Conservation (phyloP, 2,797 vertebrate species). For the Anguilla megastoma region DNA sequence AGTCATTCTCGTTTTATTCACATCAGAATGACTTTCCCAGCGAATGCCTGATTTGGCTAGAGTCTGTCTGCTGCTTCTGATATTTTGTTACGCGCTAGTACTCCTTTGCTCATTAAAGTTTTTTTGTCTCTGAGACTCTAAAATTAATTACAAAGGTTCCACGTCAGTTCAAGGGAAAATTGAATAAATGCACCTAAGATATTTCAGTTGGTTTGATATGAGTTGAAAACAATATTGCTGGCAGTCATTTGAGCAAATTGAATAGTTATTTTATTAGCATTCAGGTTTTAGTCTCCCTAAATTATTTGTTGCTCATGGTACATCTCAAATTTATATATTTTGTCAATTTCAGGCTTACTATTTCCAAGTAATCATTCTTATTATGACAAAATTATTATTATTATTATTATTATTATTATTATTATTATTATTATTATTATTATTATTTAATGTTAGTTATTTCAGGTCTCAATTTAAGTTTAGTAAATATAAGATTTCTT, state of each 20-base stretch:
- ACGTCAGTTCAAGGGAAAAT: not conserved
- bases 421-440: not conserved
- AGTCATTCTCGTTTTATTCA: not conserved
- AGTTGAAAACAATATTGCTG: not conserved
- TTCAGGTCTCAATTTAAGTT: not conserved
- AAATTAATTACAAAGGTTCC: not conserved
- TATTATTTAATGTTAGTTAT: not conserved
- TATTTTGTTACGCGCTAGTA: not conserved
- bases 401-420: not conserved
- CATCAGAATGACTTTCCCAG: not conserved
- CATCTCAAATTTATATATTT: not conserved
- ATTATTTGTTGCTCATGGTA: not conserved
- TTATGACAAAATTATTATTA: not conserved
- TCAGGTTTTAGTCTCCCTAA: not conserved
- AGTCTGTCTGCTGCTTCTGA: not conserved
- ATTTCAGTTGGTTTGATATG: not conserved
- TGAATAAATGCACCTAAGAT: not conserved
- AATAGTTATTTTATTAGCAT: not conserved
- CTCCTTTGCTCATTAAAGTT: not conserved
- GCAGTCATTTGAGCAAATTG: not conserved
- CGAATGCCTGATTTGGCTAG: not conserved
- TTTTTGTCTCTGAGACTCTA: not conserved
- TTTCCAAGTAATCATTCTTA: not conserved
- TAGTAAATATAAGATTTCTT: not conserved
- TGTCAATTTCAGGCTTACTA: not conserved